Base-by-base conservation (phyloP, 92 coral and sea anemone genomes). In the Palythoa caribaeorum region DNA sequence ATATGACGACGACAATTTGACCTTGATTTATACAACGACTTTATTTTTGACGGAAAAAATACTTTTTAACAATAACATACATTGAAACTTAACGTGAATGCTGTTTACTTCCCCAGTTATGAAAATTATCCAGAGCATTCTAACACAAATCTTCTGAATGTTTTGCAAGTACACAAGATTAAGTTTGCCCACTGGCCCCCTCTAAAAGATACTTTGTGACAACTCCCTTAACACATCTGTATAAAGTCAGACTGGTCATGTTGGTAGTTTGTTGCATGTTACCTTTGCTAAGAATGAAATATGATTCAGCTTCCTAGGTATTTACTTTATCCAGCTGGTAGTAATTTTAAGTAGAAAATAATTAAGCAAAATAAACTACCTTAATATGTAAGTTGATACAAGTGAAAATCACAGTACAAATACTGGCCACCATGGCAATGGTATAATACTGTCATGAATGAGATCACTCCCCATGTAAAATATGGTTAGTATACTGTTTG, bases 221-320 rank as follows among this genome's bases (percentile, higher is more conserved):
- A 69, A 69, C 73, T 69, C 73, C 73, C 73, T 21, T 69, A 69
- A 69, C 73, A 69, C 73, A 69, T 69, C 73, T 69, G 73, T 69
- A 69, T 69, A 69, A 69, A 69, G 73, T 69, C 73, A 69, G 73
- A 69, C 73, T 28, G 73, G 73, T 69, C 73, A 69, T 69, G 73
- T 69, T 69, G 73, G 73, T 69, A 69, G 73, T 6, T 69, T 69
- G 38, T 69, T 69, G 73, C 73, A 69, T 69, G 38, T 69, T 69
- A 69, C 73, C 73, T 69, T 69, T 69, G 73, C 73, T 69, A 69
- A 69, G 73, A 69, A 69, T 28, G 47, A 69, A 69, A 69, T 69
- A 69, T 69, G 38, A 69, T 69, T 35, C 28, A 69, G 73, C 73
- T 69, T 69, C 73, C 73, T 68, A 36, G 73, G 73, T 68, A 68